phyloP scores from a whole-genome alignment of 2,888 invertebrate genomes.

The Macrophya annulata region DNA sequence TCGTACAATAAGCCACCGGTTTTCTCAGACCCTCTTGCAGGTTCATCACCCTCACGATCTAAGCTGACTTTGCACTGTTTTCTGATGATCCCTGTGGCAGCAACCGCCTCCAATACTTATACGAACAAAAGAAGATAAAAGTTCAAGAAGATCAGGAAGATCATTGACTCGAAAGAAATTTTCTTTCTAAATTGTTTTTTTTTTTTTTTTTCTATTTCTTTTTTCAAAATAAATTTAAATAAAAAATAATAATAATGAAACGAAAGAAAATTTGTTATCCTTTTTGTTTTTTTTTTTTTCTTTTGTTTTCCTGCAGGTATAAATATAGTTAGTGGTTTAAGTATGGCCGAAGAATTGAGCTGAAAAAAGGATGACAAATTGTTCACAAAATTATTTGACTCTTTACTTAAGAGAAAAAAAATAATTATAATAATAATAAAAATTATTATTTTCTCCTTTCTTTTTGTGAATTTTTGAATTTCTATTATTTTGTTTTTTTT shows the following conservation, averaged over 20 bases:
- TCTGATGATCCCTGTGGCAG: constrained; percentile 78
- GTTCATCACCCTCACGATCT: constrained; percentile 66
- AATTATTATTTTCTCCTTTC: not conserved
- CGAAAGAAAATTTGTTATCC: not conserved
- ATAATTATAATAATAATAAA: not conserved
- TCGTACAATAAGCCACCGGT: not conserved
- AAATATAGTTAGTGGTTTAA: constrained; percentile 13
- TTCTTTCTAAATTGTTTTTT: not conserved
- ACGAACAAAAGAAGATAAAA: constrained; percentile 68
- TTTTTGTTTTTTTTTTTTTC: not conserved
- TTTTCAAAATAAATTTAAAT: not conserved
- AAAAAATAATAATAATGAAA: not conserved
- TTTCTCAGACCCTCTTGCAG: not conserved
- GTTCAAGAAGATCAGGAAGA: constrained; percentile 31
- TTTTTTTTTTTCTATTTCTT: not conserved
- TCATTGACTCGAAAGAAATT: constrained; percentile 62
- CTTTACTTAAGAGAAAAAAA: not conserved
- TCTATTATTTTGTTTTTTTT: no score
- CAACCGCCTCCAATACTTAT: constrained; percentile 77
- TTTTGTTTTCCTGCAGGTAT: not conserved
- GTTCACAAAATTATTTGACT: no score
- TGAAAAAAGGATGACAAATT: not conserved
- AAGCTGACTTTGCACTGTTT: constrained; percentile 75
- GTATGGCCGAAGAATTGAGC: not conserved
- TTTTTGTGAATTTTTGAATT: not conserved